phyloP scores from a whole-genome alignment of 1,140 invertebrate species.

The Aphelenchoides besseyi region DNA sequence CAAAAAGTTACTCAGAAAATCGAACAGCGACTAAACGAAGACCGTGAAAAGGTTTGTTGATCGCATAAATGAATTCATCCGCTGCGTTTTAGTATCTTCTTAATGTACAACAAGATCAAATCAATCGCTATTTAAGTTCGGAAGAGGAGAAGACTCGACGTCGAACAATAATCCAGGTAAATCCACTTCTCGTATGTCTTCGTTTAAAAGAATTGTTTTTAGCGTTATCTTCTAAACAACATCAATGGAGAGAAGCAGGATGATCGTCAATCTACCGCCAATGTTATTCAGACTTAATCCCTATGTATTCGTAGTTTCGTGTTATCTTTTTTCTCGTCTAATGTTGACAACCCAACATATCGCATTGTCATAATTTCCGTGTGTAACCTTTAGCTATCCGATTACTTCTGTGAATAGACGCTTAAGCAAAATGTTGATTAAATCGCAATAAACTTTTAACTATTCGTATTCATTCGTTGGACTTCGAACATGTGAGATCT shows the following conservation, averaged over 20 bases:
- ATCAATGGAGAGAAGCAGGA: neutral
- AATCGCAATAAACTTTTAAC: too few relatives aligned
- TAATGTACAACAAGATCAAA: neutral
- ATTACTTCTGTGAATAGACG: too few relatives aligned
- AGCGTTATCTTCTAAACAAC: neutral
- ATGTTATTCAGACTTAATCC: neutral
- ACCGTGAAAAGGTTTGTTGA: neutral
- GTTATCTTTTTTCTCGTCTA: too few relatives aligned
- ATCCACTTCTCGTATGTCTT: neutral
- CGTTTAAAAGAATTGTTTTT: too few relatives aligned
- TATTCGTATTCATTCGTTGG: too few relatives aligned
- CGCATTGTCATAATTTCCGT: too few relatives aligned
- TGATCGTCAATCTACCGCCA: neutral
- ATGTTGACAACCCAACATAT: too few relatives aligned
- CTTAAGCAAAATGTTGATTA: too few relatives aligned
- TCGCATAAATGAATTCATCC: constrained; percentile 6
- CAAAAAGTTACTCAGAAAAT: neutral
- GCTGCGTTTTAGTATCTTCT: neutral
- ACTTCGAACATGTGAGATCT: too few relatives aligned
- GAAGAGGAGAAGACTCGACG: constrained; percentile 10
- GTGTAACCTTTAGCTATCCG: too few relatives aligned
- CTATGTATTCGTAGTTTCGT: too few relatives aligned
- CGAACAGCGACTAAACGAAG: constrained; percentile 4
- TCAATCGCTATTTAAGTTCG: constrained; percentile 15
- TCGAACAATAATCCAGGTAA: constrained; percentile 4